Base-by-base conservation (phyloP, 92 coral and sea anemone genomes). In the Montipora capitata region DNA sequence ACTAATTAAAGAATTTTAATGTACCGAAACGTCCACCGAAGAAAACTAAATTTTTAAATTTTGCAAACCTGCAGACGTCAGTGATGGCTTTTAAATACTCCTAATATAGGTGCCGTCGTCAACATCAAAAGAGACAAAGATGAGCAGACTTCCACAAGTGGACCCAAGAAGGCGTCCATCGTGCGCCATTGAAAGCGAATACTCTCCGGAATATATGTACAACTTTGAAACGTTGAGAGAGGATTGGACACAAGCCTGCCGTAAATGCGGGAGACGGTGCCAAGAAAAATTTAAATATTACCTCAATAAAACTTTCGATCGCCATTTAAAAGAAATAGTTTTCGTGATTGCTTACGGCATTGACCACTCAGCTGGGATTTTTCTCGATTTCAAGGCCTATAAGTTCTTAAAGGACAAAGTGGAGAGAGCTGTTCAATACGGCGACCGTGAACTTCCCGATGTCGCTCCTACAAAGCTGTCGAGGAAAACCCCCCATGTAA, bases 181-280 rank as follows among this genome's bases (percentile, higher is more conserved):
- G 41, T n/a, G 49, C 5, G n/a, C 85, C 2, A 83, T 56, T 79
- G 72, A 72, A 39, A 44, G 73, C 15, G n/a, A 58, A 44, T 62
- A 43, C 62, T 83, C 80, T 16, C 87, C 80, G 3, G 70, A 61
- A 11, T 72, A 57, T 79, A 72, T 83, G 87, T 83, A 83, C 63
- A 72, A 7, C 48, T 83, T 39, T 56, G 72, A 83, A 44, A 72
- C 80, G 15, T 3, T 83, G 72, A 83, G 61, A 73, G 87, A 83
- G 62, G 59, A 56, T 48, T 83, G 87, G 87, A 39, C 15, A 10
- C 78, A 15, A 43, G 71, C 78, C 20, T 72, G 87, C 35, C 18
- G 63, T 27, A 65, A 20, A 10, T 13, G 48, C n/a, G 87, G 87
- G 4, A 58, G 61, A 71, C 27, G 17, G 43, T 83, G 14, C 16